phyloP scores from a whole-genome alignment of 1,140 invertebrate species.

The Ditylenchus dipsaci region DNA sequence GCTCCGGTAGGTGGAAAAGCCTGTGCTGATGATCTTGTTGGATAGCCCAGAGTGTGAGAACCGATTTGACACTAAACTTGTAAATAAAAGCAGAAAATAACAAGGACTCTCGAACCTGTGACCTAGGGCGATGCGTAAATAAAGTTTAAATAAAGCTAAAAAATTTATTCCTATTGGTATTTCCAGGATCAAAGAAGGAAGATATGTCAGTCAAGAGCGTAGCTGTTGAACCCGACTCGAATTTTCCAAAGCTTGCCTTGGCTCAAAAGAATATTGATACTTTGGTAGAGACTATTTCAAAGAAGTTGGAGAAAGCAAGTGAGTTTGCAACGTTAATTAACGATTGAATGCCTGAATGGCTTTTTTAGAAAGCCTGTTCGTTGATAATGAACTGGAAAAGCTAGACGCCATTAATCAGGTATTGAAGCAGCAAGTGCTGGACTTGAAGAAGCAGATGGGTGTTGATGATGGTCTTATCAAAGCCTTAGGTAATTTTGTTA shows the following conservation, averaged over 20 bases:
- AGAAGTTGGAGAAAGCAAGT: slow-evolving; percentile 23
- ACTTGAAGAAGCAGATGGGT: slow-evolving; percentile 26
- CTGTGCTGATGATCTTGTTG: too few relatives aligned
- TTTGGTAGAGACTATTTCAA: slow-evolving; percentile 8
- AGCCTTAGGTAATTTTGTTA: too few relatives aligned
- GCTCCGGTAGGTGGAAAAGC: too few relatives aligned
- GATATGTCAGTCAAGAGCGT: background rate
- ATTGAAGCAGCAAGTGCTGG: slow-evolving; percentile 33
- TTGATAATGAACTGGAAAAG: slow-evolving; percentile 24
- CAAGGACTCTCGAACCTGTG: too few relatives aligned
- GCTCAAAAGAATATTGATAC: background rate
- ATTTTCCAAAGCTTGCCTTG: background rate
- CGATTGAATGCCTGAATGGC: background rate
- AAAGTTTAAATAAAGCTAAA: too few relatives aligned
- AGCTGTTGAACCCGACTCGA: background rate
- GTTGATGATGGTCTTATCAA: background rate
- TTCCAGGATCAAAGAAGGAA: too few relatives aligned
- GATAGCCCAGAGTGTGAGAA: too few relatives aligned
- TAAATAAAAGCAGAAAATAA: too few relatives aligned
- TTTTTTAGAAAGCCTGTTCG: slow-evolving; percentile 41
- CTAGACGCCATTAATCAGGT: slow-evolving; percentile 29
- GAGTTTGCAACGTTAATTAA: slow-evolving; percentile 5
- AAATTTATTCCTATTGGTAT: too few relatives aligned
- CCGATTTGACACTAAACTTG: too few relatives aligned
- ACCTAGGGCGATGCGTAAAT: too few relatives aligned